These are phyloP conservation scores for Zaprionus ghesquierei DNA, from an alignment of 1,140 invertebrate species.

Conservation along the genomic window DNA sequence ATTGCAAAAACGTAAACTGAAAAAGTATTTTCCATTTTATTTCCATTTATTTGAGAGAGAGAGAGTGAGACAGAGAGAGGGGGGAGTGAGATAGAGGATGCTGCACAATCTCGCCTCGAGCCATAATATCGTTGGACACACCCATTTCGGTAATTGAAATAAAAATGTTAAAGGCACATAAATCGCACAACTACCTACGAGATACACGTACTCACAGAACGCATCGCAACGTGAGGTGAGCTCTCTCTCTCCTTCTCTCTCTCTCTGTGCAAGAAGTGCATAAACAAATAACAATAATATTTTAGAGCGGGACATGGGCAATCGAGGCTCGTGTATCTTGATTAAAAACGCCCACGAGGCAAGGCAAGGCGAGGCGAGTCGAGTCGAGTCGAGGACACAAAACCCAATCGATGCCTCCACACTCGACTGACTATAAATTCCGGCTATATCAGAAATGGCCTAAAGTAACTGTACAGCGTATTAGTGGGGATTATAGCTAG, in stretches of 20 bases:
- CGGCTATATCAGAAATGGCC: constrained; percentile 19
- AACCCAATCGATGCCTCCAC: constrained; percentile 39
- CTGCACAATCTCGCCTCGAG: background rate
- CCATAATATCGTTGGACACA: constrained; percentile 27
- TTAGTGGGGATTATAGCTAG: constrained; percentile 52
- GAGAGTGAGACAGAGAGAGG: background rate
- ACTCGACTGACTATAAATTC: constrained; percentile 42
- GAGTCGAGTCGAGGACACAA: background rate
- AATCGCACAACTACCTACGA: constrained; percentile 27
- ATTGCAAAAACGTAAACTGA: background rate
- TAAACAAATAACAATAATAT: constrained; percentile 53
- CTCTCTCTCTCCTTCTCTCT: background rate
- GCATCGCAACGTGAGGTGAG: background rate
- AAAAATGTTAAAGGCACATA: constrained; percentile 35
- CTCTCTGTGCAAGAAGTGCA: constrained; percentile 18
- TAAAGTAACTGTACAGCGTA: constrained; percentile 49
- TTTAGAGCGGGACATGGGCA: constrained; percentile 33
- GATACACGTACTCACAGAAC: constrained; percentile 1
- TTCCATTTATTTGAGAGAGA: background rate
- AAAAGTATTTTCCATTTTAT: background rate
- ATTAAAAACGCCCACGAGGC: constrained; percentile 58
- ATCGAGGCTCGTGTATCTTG: constrained; percentile 54
- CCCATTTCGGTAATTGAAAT: constrained; percentile 48
- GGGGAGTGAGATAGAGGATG: too few species aligned
- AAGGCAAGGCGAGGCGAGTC: too few species aligned